Conservation (phyloP, 2,113 vertebrate genomes). For the Recurvirostra avosetta region DNA sequence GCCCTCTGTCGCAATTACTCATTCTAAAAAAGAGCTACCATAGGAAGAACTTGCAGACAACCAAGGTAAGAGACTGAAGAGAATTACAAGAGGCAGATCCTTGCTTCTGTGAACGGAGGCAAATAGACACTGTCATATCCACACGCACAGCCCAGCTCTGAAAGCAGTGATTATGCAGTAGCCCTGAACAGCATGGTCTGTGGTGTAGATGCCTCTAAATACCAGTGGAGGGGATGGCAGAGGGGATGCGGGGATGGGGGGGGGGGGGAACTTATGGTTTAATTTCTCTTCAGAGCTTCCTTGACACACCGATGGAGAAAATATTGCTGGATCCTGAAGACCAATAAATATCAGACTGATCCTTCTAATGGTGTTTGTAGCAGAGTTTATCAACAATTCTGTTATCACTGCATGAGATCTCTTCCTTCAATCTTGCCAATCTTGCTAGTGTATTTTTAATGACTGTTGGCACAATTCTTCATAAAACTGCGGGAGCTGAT, state of each 20-base stretch:
- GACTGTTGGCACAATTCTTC: conserved; percentile 5
- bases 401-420: not conserved
- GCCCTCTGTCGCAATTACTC: not conserved
- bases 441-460: conserved; percentile 42
- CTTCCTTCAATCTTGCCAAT: not conserved
- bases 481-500: not conserved
- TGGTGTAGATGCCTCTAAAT: not conserved
- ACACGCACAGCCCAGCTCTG: not conserved
- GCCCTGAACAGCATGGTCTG: not conserved
- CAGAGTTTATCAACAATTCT: not conserved
- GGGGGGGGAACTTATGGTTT: not conserved
- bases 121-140: not conserved
- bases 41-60: not conserved
- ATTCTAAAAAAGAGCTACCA: not conserved
- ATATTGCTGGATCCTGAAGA: not conserved
- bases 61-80: not conserved
- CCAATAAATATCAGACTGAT: not conserved
- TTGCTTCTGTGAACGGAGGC: not conserved
- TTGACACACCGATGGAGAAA: not conserved
- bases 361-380: not conserved
- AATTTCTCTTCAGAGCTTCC: not conserved
- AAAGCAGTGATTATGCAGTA: not conserved
- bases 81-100: not conserved
- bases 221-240: not conserved
- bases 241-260: not conserved